These are phyloP conservation scores for Ciconia nigra DNA, from an alignment of 2,797 vertebrate species.

Conservation along the genomic window DNA sequence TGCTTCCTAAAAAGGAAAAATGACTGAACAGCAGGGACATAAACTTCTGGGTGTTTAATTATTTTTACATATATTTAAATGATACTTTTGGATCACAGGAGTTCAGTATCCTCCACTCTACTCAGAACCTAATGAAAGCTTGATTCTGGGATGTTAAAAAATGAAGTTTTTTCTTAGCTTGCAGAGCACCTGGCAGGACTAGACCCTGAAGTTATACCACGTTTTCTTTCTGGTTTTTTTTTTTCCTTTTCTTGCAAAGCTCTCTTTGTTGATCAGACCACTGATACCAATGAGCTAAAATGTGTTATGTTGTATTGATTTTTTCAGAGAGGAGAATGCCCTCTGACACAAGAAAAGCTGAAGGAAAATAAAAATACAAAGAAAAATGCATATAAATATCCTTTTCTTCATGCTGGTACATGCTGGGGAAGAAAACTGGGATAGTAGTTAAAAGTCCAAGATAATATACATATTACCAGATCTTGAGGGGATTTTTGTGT, in stretches of 20 bases:
- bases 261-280: background rate
- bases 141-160: background rate
- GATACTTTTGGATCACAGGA: background rate
- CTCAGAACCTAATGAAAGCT: background rate
- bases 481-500: background rate
- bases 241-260: background rate
- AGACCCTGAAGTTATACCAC: background rate
- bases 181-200: background rate
- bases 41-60: background rate
- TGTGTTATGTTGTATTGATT: background rate
- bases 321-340: background rate
- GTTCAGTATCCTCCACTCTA: background rate
- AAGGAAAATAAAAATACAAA: background rate
- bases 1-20: background rate
- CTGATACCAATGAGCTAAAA: background rate
- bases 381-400: background rate
- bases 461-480: background rate
- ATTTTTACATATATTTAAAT: background rate
- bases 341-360: background rate
- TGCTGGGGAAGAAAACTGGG: background rate
- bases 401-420: background rate
- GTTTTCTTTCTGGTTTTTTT: background rate
- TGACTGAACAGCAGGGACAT: background rate
- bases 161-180: background rate
- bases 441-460: background rate